A percentile compares a stretch with the other conserved stretches of the same genome.
phyloP scores from a whole-genome alignment of 64 coral and sea anemone genomes.

The Orbicella faveolata region DNA sequence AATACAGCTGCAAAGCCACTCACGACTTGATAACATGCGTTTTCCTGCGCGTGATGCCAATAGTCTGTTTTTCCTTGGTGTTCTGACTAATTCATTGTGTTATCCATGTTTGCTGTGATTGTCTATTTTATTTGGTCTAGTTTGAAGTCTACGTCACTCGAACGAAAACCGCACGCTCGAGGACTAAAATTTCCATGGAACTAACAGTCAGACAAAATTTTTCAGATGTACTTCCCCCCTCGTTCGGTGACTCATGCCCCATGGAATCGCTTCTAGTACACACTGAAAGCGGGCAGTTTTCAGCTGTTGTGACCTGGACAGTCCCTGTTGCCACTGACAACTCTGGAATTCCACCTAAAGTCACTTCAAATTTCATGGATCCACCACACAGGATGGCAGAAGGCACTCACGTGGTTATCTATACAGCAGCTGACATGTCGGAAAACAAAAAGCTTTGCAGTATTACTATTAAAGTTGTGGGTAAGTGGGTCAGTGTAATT shows the following conservation, averaged over 20 bases:
- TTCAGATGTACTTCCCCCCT: neutral
- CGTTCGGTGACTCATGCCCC: constrained; percentile 13
- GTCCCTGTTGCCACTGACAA: constrained; percentile 42
- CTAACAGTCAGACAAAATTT: neutral
- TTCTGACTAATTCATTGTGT: too few relatives aligned
- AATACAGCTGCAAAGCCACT: too few relatives aligned
- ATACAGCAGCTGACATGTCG: constrained; percentile 32
- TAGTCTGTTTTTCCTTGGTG: too few relatives aligned
- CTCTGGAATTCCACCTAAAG: constrained; percentile 5
- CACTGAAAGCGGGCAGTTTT: neutral
- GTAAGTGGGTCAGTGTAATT: neutral
- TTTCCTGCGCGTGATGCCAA: too few relatives aligned
- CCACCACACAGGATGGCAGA: constrained; percentile 25
- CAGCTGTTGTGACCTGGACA: constrained; percentile 36
- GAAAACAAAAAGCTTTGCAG: constrained; percentile 34
- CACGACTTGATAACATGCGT: too few relatives aligned
- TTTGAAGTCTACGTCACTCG: too few relatives aligned
- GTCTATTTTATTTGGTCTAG: too few relatives aligned
- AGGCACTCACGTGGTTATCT: constrained; percentile 33
- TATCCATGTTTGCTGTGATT: too few relatives aligned
- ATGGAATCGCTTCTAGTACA: neutral
- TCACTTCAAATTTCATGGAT: neutral
- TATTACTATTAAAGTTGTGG: constrained; percentile 26
- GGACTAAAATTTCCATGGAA: neutral
- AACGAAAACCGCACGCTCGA: neutral